Base-by-base conservation (phyloP, 2,797 vertebrate genomes). In the Falco berigora region DNA sequence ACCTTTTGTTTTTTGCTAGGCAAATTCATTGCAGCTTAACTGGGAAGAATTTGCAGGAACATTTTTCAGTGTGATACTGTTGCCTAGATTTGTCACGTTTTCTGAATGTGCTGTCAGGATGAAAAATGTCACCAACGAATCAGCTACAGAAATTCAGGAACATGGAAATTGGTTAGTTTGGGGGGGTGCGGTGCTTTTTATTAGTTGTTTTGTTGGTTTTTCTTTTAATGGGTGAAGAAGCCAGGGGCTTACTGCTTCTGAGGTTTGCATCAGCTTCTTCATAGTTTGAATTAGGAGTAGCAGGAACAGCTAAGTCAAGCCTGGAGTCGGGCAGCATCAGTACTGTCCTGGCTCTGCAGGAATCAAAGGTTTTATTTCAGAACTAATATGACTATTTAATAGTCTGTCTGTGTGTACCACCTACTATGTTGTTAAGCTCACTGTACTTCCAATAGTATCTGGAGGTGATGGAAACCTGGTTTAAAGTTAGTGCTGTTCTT, bases 11-110 rank as follows among this genome's bases (percentile, higher is more conserved):
- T 95, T 96, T 96, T 86, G 46, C 86, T 90, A 93, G 92, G 82
- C 96, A 94, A 96, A 95, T 97, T 93, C 95, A 93, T 96, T 91
- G 93, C 67, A 84, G 93, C 86, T 93, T 92, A 96, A 95, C 82
- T 64, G 94, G 86, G 88, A 83, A 72, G 93, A 97, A 96, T 92
- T 91, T 9, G 3, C 52, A 53, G 80, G 84, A 90, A 87, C 94
- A 97, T 97, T 97, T 97, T 96, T 97, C 96, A 97, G 87, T 28
- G 44, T 0, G 2, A 89, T 72, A 83, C 74, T 36, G n/a, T 91
- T 86, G 85, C 94, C 87, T 85, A 69, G 78, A 96, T 92, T 88
- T 89, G 92, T 96, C 92, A 95, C 50, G 6, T 96, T 96, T 90
- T 93, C 72, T 64, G 90, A 95, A 86, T 90, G 80, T 77, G 85